Conservation (phyloP, 1,140 invertebrate species). For the Megathymus violae region DNA sequence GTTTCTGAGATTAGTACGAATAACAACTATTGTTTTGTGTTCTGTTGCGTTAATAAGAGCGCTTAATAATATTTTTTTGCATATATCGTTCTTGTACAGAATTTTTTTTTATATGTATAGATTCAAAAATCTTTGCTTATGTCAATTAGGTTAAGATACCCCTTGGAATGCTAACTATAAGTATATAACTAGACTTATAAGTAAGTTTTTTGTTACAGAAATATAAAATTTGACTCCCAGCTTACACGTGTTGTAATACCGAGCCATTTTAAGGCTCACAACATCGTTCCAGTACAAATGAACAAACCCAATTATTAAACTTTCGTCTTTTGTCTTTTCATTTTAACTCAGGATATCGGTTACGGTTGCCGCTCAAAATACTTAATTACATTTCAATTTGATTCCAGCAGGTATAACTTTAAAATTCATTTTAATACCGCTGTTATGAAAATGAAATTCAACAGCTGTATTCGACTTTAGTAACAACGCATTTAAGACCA, state of each 20-base stretch:
- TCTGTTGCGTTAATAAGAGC: too few relatives aligned
- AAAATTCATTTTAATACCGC: slow-evolving; percentile 18
- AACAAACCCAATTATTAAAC: slow-evolving; percentile 2
- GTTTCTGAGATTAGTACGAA: too few relatives aligned
- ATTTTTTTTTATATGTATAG: too few relatives aligned
- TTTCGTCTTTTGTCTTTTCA: slow-evolving; percentile 2
- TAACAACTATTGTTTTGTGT: too few relatives aligned
- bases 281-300: neutral
- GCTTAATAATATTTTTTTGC: too few relatives aligned
- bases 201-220: neutral
- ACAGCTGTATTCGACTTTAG: neutral
- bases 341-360: slow-evolving; percentile 18
- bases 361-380: slow-evolving; percentile 21
- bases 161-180: too few relatives aligned
- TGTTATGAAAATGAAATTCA: slow-evolving; percentile 23
- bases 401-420: slow-evolving; percentile 15
- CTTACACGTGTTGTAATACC: neutral
- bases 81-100: too few relatives aligned
- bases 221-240: neutral
- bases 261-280: neutral
- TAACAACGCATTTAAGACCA: neutral
- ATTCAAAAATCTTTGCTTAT: too few relatives aligned
- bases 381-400: slow-evolving; percentile 30
- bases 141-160: too few relatives aligned
- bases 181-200: too few relatives aligned